Base-by-base conservation (phyloP, 2,888 invertebrate genomes). In the Stictocephala bisonia region DNA sequence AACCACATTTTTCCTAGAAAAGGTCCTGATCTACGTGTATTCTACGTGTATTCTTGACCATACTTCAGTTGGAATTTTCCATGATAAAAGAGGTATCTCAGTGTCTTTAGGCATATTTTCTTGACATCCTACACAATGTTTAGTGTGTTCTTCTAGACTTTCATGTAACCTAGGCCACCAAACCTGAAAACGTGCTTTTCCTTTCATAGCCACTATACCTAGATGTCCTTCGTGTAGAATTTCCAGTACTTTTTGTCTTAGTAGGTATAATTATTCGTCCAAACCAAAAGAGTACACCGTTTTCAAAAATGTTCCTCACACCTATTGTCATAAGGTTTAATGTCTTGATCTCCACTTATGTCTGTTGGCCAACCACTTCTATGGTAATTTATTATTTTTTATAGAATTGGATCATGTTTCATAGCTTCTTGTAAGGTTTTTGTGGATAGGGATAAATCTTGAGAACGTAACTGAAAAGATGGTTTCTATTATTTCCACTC, bases 121-220 rank as follows among this genome's bases (percentile, higher is more conserved):
- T 40, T 70, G 70, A 56, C 70, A 60, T 9, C 40, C 29, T 15
- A 31, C 7, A 48, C 69, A 66, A 68, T 44, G 18, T 18, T 76
- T 77, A 1, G 35, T 76, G 6, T 53, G 20, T 18, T 68, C 44
- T 66, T 77, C 78, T 15, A 78, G 74, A 50, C 78, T 77, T 0
- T 60, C 66, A n/a, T n/a, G n/a, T n/a, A n/a, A n/a, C 3, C 18
- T 72, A 35, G 78, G 77, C 78, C 79, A 78, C 73, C 74, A 79
- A 0, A 79, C 76, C 20, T 77, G 77, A 9, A 72, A 75, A 3
- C 78, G 48, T 13, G 79, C 77, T 15, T 74, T 60, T 48, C 73
- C 75, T 73, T 77, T 79, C 22, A 78, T 77, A 56, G 77, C 76
- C 7, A 74, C 77, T 7, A 80, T 74, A 0, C 78, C 78, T n/a